These are phyloP conservation scores for Cydia strobilella DNA, from an alignment of 1,140 invertebrate species.

Conservation along the genomic window DNA sequence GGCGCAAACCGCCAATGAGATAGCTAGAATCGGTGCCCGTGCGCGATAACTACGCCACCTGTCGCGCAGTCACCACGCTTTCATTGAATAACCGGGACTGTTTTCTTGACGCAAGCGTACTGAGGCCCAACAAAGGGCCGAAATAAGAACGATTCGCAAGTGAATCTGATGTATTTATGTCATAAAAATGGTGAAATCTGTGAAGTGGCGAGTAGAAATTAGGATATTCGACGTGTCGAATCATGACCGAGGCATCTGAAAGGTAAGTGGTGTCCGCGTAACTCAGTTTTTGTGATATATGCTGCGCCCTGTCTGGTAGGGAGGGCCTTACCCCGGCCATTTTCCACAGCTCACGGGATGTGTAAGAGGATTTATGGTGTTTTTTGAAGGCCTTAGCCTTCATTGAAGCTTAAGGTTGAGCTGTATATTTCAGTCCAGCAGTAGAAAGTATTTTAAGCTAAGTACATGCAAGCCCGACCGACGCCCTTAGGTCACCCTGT, in stretches of 20 bases:
- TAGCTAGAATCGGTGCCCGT: slow-evolving; percentile 43
- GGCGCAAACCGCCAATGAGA: slow-evolving; percentile 51
- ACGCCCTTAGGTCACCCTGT: slow-evolving; percentile 70
- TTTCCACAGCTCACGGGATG: slow-evolving; percentile 63
- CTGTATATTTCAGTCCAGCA: slow-evolving; percentile 34
- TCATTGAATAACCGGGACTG: slow-evolving; percentile 76
- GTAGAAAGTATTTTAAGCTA: slow-evolving; percentile 36
- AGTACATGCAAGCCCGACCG: slow-evolving; percentile 57
- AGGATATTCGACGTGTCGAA: slow-evolving; percentile 86
- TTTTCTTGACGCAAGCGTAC: slow-evolving; percentile 75
- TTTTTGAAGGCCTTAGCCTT: slow-evolving; percentile 34
- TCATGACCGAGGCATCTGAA: slow-evolving; percentile 88
- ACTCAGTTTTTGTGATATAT: slow-evolving; percentile 57
- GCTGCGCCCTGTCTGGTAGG: slow-evolving; percentile 69
- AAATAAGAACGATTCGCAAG: slow-evolving; percentile 73
- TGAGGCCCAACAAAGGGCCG: slow-evolving; percentile 78
- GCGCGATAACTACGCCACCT: slow-evolving; percentile 70
- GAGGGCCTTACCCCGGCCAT: slow-evolving; percentile 76
- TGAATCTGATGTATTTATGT: slow-evolving; percentile 84
- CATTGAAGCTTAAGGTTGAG: slow-evolving; percentile 27
- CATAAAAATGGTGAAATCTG: slow-evolving; percentile 85
- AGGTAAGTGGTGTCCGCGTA: slow-evolving; percentile 81
- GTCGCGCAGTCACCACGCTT: slow-evolving; percentile 62
- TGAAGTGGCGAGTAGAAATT: slow-evolving; percentile 85
- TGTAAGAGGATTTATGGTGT: slow-evolving; percentile 55